Evolutionary conservation across 2,113 vertebrate genomes (phyloP).

Genomic region (Cheilinus undulatus): DNA sequence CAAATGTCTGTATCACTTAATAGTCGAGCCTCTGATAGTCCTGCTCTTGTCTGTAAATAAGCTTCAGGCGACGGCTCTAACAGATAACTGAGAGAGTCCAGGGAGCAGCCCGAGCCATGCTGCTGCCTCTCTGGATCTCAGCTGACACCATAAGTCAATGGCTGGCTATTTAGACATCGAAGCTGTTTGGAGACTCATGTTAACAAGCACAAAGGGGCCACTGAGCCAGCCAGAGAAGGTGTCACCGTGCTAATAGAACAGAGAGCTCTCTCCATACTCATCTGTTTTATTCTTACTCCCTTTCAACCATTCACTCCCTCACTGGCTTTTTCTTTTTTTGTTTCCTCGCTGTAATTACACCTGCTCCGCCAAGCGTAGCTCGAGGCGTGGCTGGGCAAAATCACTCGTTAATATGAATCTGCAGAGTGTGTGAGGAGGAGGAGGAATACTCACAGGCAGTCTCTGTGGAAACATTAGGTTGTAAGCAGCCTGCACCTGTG

Average conservation of each 20-base stretch:
- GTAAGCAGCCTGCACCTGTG: constrained; percentile 74
- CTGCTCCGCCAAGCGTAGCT: constrained; percentile 79
- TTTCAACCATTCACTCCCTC: constrained; percentile 63
- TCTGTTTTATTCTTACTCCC: constrained; percentile 47
- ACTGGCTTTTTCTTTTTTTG: constrained; percentile 59
- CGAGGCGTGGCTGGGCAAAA: constrained; percentile 70
- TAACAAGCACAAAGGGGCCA: constrained; percentile 71
- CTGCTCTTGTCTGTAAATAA: constrained; percentile 35
- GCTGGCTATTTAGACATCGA: constrained; percentile 55
- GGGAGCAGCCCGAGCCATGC: constrained; percentile 27
- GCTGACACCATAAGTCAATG: constrained; percentile 52
- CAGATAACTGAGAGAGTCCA: constrained; percentile 47
- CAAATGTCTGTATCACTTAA: not conserved
- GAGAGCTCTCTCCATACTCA: constrained; percentile 33
- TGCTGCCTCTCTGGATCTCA: constrained; percentile 32
- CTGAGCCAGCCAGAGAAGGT: constrained; percentile 42
- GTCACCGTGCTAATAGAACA: constrained; percentile 31
- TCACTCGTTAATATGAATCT: constrained; percentile 79
- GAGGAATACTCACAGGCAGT: constrained; percentile 72
- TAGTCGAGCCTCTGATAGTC: not conserved
- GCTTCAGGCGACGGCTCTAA: constrained; percentile 13
- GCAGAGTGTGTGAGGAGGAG: constrained; percentile 76
- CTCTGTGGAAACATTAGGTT: constrained; percentile 86
- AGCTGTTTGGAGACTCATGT: constrained; percentile 65
- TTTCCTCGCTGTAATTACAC: constrained; percentile 73